These are phyloP conservation scores for Litocranius walleri DNA, from an alignment of 2,113 vertebrate species.

Conservation along the genomic window DNA sequence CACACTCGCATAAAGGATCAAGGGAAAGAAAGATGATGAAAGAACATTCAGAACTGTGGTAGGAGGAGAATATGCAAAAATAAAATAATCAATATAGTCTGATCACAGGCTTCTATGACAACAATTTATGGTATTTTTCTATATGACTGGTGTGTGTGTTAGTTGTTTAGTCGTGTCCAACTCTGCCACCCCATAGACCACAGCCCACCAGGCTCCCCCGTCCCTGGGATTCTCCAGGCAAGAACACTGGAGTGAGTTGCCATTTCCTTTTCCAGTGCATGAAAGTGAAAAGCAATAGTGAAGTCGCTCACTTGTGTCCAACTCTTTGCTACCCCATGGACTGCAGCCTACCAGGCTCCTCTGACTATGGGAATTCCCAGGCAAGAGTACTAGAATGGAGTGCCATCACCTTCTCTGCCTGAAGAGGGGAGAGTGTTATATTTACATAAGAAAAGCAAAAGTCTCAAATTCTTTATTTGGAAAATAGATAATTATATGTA, in stretches of 20 bases:
- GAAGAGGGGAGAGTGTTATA: neutral
- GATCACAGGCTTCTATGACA: no score
- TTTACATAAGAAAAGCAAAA: neutral
- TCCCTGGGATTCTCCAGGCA: neutral
- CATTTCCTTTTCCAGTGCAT: no score
- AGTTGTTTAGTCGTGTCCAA: fast-evolving
- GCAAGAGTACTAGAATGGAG: no score
- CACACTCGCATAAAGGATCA: no score
- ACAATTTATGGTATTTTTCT: no score
- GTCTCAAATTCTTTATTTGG: neutral
- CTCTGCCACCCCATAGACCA: neutral
- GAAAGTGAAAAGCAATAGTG: neutral
- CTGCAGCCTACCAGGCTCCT: neutral
- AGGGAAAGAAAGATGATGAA: no score
- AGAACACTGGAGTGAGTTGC: neutral
- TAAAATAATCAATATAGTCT: no score
- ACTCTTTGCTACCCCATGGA: fast-evolving
- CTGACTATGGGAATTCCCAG: no score
- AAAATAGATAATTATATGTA: neutral
- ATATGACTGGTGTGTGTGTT: no score
- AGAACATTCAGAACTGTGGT: no score
- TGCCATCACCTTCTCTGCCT: no score
- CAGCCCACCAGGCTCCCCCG: neutral
- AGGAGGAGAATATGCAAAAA: no score
- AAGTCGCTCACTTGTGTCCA: fast-evolving